phyloP scores from a whole-genome alignment of 2,888 invertebrate species.

The Sussaba pulchella region DNA sequence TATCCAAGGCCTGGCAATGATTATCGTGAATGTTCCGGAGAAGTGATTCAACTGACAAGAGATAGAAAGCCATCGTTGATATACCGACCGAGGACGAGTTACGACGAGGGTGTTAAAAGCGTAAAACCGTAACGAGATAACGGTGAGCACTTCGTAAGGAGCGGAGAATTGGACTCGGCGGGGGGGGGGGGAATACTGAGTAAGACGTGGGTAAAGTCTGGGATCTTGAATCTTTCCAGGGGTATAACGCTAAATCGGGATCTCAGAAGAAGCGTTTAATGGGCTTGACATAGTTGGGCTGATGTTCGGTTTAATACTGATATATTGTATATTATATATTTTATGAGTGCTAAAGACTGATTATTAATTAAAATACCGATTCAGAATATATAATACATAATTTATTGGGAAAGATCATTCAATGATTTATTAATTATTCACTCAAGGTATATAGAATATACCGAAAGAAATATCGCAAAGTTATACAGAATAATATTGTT shows the following conservation, averaged over 20 bases:
- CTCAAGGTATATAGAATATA: too few relatives aligned
- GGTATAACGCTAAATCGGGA: not conserved
- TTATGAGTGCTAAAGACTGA: too few relatives aligned
- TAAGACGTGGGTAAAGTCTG: slow-evolving; percentile 1
- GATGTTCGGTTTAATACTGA: slow-evolving; percentile 15
- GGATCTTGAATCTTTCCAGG: slow-evolving; percentile 31
- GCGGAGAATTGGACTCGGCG: slow-evolving; percentile 34
- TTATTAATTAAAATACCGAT: too few relatives aligned
- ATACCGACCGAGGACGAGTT: slow-evolving; percentile 29
- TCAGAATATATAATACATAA: too few relatives aligned
- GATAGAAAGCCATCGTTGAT: not conserved
- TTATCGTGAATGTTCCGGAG: slow-evolving; percentile 35
- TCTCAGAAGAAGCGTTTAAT: slow-evolving; percentile 22
- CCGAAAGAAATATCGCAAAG: too few relatives aligned
- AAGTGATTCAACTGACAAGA: slow-evolving; percentile 35
- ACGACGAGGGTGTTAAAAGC: slow-evolving; percentile 43
- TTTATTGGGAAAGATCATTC: too few relatives aligned
- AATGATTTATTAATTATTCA: too few relatives aligned
- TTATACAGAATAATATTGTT: not conserved
- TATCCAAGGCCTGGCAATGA: not conserved
- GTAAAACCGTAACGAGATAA: slow-evolving; percentile 47
- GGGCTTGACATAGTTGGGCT: not conserved
- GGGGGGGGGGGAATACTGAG: slow-evolving; percentile 6
- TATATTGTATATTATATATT: too few relatives aligned
- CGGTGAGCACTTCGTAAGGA: slow-evolving; percentile 1